Evolutionary conservation across 2,888 invertebrate genomes (phyloP).

Genomic region (Drosophila tripunctata): DNA sequence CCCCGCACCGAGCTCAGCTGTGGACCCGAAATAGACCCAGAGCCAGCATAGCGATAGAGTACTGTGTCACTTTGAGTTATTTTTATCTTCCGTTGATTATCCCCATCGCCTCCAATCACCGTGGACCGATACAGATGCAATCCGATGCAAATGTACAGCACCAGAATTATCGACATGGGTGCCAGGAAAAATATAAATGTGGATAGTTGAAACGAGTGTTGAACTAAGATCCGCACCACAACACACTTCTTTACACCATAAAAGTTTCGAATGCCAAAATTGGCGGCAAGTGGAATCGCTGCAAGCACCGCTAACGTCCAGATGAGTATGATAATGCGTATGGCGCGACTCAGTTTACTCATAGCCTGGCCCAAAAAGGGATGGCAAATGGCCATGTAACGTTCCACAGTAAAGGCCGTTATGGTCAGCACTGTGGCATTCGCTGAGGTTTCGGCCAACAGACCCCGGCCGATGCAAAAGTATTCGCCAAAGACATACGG

Average conservation of each 20-base stretch:
- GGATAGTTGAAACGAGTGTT: conserved; percentile 86
- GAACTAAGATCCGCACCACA: conserved; percentile 83
- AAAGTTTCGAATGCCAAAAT: conserved; percentile 87
- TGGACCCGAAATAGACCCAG: conserved; percentile 73
- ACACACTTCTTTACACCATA: conserved; percentile 80
- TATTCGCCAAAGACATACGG: conserved; percentile 91
- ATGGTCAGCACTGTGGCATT: conserved; percentile 92
- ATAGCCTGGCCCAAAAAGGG: conserved; percentile 89
- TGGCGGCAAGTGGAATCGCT: conserved; percentile 91
- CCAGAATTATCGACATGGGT: conserved; percentile 95
- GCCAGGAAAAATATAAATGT: conserved; percentile 92
- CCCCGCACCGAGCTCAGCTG: conserved; percentile 85
- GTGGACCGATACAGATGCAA: conserved; percentile 87
- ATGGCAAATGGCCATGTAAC: conserved; percentile 87
- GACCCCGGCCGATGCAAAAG: conserved; percentile 91
- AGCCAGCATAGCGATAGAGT: conserved; percentile 83
- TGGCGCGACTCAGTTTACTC: conserved; percentile 92
- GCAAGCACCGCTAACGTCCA: conserved; percentile 91
- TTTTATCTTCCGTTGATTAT: conserved; percentile 50
- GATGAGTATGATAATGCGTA: conserved; percentile 89
- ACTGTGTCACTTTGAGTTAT: conserved; percentile 73
- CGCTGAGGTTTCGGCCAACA: conserved; percentile 92
- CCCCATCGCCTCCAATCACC: conserved; percentile 56
- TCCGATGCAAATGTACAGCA: conserved; percentile 91
- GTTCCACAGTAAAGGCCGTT: conserved; percentile 93